A percentile compares a stretch with the other conserved stretches of the same genome.
These are phyloP conservation scores for Orestias chungarensis DNA, from an alignment of 2,797 vertebrate species.

Conservation along the genomic window DNA sequence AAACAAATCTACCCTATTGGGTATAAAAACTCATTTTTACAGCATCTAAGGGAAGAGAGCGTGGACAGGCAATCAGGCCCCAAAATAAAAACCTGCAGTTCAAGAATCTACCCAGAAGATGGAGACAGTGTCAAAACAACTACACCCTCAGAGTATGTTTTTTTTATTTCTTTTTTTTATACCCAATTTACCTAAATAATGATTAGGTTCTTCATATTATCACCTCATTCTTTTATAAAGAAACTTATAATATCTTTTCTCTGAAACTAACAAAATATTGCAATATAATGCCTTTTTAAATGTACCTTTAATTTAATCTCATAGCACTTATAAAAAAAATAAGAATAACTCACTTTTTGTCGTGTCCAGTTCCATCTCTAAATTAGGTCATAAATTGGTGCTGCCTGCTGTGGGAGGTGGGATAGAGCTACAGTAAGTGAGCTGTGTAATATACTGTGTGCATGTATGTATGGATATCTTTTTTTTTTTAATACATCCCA, in stretches of 20 bases:
- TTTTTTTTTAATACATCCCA: no score
- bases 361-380: conserved; percentile 76
- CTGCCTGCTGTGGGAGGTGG: conserved; percentile 66
- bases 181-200: neutral
- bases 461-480: neutral
- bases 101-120: conserved; percentile 57
- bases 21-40: conserved; percentile 9
- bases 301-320: neutral
- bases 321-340: no score
- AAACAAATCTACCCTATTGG: neutral
- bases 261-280: neutral
- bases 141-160: conserved; percentile 74
- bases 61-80: conserved; percentile 17
- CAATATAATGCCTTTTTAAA: neutral
- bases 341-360: conserved; percentile 3
- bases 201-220: neutral
- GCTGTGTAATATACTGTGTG: neutral
- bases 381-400: conserved; percentile 84
- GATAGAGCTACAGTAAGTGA: conserved; percentile 58
- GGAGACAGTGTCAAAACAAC: conserved; percentile 64
- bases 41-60: conserved; percentile 53
- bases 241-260: neutral
- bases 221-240: neutral
- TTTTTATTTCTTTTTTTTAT: no score
- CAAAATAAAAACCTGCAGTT: conserved; percentile 45